Evolutionary conservation across 2,113 vertebrate genomes (phyloP), one percentile per base, ranked within the genome.

Genomic region (Monarcha castaneiventris): DNA sequence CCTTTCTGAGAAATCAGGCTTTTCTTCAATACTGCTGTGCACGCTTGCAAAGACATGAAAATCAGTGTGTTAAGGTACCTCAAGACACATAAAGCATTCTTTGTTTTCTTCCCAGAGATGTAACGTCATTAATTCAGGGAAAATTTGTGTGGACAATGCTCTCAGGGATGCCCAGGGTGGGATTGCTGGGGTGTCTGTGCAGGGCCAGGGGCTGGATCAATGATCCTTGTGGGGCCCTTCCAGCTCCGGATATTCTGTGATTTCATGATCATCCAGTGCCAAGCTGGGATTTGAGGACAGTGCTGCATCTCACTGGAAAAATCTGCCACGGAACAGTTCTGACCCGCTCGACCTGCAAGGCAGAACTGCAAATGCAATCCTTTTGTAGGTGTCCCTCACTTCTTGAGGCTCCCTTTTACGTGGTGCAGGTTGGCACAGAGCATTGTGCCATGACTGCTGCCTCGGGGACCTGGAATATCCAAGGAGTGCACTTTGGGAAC

Each of bases 1-100:
- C 17, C 48, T 69, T 69, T 84, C 55, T 92, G 89, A 84, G 91
- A 92, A 90, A 63, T 63, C 41, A 75, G 64, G n/a, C 41, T 93
- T 80, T 69, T 94, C 58, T 59, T 89, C 35, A 64, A 1, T 49
- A 12, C 15, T 18, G 3, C 29, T 81, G 26, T 82, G 51, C 43
- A 1, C 9, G 63, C 76, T 67, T 77, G 69, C 66, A 87, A 71
- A 75, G 75, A 27, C 0, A 0, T 5, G 33, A 80, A 78, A 71
- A 77, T 59, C 43, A 26, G 6, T 72, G 39, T 76, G 17, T 33
- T 58, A 35, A 58, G 41, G n/a, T 33, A 48, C 39, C 54, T 77
- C 73, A 66, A 58, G 56, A 32, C 33, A 29, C 48, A 29, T 11
- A 55, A 89, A 92, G 6, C 33, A 56, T 37, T 86, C 64, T 51